Percentiles rank a stretch among this genome's conserved stretches.
Conservation (phyloP, 2,113 vertebrate species). For the Callorhinus ursinus region DNA sequence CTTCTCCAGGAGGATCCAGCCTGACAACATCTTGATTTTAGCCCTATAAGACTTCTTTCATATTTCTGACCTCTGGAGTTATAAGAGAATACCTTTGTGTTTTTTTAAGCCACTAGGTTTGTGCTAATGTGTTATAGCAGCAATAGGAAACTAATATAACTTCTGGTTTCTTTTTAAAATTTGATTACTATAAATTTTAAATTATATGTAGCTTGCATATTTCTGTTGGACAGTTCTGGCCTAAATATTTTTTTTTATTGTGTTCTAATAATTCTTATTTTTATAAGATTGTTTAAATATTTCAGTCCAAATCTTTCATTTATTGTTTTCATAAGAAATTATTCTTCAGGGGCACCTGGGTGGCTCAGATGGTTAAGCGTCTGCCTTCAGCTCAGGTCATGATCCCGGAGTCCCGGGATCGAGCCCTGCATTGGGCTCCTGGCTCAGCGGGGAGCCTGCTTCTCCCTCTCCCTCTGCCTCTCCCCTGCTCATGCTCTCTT, state of each 20-base stretch:
- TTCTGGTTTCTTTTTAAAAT: not conserved
- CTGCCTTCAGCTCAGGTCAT: no score
- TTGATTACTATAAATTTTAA: not conserved
- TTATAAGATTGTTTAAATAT: not conserved
- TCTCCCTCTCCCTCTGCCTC: no score
- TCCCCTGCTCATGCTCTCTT: no score
- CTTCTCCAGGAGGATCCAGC: not conserved
- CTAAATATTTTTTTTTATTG: not conserved
- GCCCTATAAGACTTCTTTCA: not conserved
- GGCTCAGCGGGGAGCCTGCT: no score
- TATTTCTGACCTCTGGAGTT: not conserved
- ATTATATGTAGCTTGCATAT: not conserved
- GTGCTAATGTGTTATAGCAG: not conserved
- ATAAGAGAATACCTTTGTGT: not conserved
- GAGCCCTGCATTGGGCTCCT: no score
- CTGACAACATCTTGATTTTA: not conserved
- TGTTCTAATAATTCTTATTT: not conserved
- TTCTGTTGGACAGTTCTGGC: not conserved
- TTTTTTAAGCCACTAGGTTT: not conserved
- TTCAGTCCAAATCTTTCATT: constrained; percentile 6
- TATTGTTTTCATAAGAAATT: not conserved
- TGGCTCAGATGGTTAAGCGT: no score
- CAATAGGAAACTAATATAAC: not conserved
- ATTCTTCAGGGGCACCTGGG: not conserved
- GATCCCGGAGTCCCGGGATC: no score